These are phyloP conservation scores for Myodes glareolus DNA, from an alignment of 2,113 vertebrate species.

Conservation along the genomic window DNA sequence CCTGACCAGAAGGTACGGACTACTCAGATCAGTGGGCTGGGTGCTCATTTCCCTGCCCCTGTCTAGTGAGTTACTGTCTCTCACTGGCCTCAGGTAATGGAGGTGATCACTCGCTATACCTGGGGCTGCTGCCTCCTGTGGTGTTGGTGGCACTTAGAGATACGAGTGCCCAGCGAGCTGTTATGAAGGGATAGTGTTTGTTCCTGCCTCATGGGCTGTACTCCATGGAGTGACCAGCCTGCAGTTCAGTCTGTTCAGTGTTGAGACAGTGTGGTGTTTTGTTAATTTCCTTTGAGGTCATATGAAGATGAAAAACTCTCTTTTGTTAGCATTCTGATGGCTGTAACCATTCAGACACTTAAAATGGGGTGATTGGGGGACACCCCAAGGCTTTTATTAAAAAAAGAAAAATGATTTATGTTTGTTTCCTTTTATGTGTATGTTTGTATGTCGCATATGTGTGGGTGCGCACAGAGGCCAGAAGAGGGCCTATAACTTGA, in stretches of 20 bases:
- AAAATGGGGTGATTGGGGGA: neutral
- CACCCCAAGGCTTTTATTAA: neutral
- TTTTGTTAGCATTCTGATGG: neutral
- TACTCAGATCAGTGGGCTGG: too few relatives aligned
- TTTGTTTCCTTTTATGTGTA: neutral
- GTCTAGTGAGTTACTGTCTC: neutral
- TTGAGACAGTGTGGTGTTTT: neutral
- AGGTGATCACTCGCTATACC: neutral
- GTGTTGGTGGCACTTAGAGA: neutral
- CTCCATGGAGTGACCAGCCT: neutral
- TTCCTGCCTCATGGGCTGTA: neutral
- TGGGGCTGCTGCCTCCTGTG: neutral
- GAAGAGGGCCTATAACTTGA: neutral
- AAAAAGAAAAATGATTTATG: neutral
- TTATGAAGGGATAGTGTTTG: accelerated
- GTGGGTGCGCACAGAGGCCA: neutral
- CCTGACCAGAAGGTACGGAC: neutral
- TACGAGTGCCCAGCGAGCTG: accelerated
- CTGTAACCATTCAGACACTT: constrained; percentile 2
- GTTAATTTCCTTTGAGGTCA: neutral
- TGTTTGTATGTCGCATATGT: neutral
- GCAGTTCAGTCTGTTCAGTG: neutral
- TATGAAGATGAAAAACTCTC: neutral
- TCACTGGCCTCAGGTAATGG: neutral
- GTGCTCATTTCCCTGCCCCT: neutral